These are phyloP conservation scores for Ditula angustiorana DNA, from an alignment of 2,888 invertebrate species.

Conservation along the genomic window DNA sequence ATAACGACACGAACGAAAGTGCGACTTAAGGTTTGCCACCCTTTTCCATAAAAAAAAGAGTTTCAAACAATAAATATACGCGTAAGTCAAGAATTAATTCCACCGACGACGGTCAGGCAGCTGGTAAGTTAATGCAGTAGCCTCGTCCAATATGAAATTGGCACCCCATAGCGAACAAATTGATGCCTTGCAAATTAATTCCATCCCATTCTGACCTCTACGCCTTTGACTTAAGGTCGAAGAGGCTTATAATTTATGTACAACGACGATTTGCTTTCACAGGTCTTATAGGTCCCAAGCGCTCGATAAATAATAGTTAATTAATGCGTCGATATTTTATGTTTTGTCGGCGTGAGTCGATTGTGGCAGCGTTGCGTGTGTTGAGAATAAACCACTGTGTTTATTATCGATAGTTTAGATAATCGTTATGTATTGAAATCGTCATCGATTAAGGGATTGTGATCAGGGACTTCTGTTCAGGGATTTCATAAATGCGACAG, in stretches of 20 bases:
- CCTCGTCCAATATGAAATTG: constrained; percentile 49
- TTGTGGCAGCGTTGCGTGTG: background rate
- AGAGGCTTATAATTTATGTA: constrained; percentile 12
- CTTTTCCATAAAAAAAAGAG: background rate
- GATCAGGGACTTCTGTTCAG: no score
- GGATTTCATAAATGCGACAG: no score
- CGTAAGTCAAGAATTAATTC: no score
- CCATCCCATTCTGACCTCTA: constrained; percentile 5
- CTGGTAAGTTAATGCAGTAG: constrained; percentile 50
- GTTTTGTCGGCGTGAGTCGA: constrained; percentile 10
- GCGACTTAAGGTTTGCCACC: no score
- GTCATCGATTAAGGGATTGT: no score
- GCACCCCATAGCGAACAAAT: constrained; percentile 62
- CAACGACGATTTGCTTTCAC: background rate
- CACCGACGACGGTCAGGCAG: constrained; percentile 37
- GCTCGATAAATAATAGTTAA: constrained; percentile 60
- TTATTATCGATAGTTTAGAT: no score
- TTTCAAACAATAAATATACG: background rate
- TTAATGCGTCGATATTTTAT: constrained; percentile 55
- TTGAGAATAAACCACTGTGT: background rate
- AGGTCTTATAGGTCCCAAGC: constrained; percentile 38
- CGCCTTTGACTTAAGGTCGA: background rate
- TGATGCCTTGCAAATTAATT: constrained; percentile 54
- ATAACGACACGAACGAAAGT: no score
- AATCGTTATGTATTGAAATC: no score